Base-by-base conservation (phyloP, 2,113 vertebrate species). In the Forbesichthys agassizii region DNA sequence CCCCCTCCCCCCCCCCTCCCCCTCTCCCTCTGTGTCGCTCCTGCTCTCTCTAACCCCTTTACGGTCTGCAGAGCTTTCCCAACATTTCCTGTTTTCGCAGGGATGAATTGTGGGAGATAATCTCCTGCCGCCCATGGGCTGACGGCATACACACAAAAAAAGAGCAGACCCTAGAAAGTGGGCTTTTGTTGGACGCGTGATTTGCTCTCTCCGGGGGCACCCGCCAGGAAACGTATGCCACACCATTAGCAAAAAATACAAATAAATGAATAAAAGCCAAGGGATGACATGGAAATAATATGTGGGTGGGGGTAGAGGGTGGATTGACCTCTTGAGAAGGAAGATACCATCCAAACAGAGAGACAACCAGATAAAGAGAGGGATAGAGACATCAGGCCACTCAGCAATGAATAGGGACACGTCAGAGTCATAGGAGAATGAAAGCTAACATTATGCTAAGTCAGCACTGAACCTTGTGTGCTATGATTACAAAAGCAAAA, bases 51-150 rank as follows among this genome's bases (percentile, higher is more conserved):
- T 69, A 91, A 84, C 88, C 90, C 86, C 85, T 86, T 85, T 85
- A 85, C 86, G 84, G 86, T 87, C 90, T 88, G 88, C 84, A 80
- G 85, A 87, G 90, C 88, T 90, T 90, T 90, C 7, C 88, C 82
- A 84, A 84, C 86, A 78, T 88, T 91, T 92, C 90, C 90, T 91
- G 90, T 91, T 88, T 90, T 90, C 63, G 88, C 87, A 90, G 86
- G 84, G 81, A 86, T 88, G 87, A 89, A 91, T 88, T 90, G 90
- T 91, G 90, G 90, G 86, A 91, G 88, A 90, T 91, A 90, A 92
- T 91, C 89, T 91, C 90, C 74, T 70, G 77, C 79, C 71, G 87
- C 79, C 87, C 85, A 91, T 89, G 88, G 90, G 89, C 91, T 89
- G 89, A 91, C 88, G 80, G 81, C 79, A 86, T 87, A 91, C 88